Conservation (phyloP, 2,888 invertebrate genomes). For the Danaus chrysippus region DNA sequence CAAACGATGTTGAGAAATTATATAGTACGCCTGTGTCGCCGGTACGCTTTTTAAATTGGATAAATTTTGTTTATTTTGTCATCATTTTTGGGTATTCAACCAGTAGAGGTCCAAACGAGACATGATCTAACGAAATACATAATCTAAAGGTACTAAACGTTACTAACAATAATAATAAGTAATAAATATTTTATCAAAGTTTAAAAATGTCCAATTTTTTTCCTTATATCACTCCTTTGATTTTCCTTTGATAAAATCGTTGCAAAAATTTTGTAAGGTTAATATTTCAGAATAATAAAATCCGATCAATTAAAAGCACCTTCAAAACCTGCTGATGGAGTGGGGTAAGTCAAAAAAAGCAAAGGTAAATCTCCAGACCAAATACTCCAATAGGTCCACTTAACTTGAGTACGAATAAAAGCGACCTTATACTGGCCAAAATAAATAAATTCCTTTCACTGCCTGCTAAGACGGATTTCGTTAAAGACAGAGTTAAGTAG, state of each 20-base stretch:
- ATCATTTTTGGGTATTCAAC: neutral
- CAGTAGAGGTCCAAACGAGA: no score
- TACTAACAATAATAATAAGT: no score
- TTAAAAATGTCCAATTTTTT: no score
- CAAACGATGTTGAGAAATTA: conserved; percentile 55
- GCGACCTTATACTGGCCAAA: conserved; percentile 49
- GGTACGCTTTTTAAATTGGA: conserved; percentile 43
- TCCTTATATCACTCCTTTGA: no score
- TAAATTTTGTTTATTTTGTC: conserved; percentile 12
- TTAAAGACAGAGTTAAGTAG: conserved; percentile 26
- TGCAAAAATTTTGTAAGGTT: neutral
- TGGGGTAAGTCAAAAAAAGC: conserved; percentile 67
- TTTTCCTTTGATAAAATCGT: neutral
- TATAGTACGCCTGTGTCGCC: conserved; percentile 38
- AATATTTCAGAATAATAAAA: conserved; percentile 9
- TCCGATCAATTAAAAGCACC: conserved; percentile 25
- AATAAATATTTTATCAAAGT: no score
- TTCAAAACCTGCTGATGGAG: conserved; percentile 64
- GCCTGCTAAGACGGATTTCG: conserved; percentile 34
- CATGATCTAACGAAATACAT: no score
- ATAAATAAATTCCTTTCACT: conserved; percentile 65
- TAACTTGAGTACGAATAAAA: conserved; percentile 60
- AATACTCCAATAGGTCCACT: conserved; percentile 75
- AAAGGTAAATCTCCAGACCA: conserved; percentile 76
- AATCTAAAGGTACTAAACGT: no score